Evolutionary conservation across 2,888 invertebrate species (phyloP), one percentile per base, ranked within the genome.

Genomic region (Ennomos quercinarius): DNA sequence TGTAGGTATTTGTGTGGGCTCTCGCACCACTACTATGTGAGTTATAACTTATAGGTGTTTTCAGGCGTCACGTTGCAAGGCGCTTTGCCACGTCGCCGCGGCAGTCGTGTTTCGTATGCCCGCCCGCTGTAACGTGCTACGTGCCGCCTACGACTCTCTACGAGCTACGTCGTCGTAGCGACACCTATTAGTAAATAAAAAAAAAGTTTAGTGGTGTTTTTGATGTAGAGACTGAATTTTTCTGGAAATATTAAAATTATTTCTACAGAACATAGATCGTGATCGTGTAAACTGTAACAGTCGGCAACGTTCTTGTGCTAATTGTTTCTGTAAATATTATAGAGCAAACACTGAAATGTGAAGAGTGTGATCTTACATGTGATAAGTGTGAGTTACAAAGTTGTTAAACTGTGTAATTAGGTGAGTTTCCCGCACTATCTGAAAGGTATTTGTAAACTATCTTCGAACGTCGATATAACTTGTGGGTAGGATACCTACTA

Each of bases 21-120:
- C n/a, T n/a, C n/a, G n/a, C n/a, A n/a, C n/a, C n/a, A n/a, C n/a
- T n/a, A n/a, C n/a, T n/a, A n/a, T n/a, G n/a, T n/a, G n/a, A n/a
- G n/a, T n/a, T n/a, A n/a, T n/a, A n/a, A 17, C 2, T 27, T 27
- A 63, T 64, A 61, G 52, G 57, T 64, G 59, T 66, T 73, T 76
- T 69, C 68, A 73, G 68, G 60, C 52, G 66, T 60, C 62, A 55
- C 55, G 59, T 54, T 58, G 64, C 63, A 70, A 57, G 64, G 57
- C 74, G 72, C 68, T 67, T 74, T 71, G 71, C 71, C 68, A 66
- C 71, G 62, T 68, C 71, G 57, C 72, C 53, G 45, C 58, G 77
- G 67, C 85, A 84, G 81, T 81, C 82, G 80, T 74, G 77, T 75
- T 72, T 73, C 78, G 84, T 63, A 77, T 77, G 71, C 72, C 75